Evolutionary conservation across 1,140 invertebrate genomes (phyloP), one percentile per base, ranked within the genome.

Genomic region (Aphidius gifuensis): DNA sequence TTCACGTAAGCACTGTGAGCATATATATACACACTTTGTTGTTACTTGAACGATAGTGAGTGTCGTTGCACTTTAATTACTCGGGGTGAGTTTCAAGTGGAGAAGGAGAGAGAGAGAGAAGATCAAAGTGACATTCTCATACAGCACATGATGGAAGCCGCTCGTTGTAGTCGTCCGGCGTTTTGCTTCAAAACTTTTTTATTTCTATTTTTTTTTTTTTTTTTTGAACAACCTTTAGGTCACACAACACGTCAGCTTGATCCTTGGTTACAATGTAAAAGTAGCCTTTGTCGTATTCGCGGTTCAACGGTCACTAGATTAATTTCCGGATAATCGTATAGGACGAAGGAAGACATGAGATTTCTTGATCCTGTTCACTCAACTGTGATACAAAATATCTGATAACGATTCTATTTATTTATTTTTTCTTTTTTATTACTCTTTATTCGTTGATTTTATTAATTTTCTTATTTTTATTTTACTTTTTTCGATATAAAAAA

Each of bases 1-100:
- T 4, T 3, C 23, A 4, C 4, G 4, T 32, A 32, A 32, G 23
- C 23, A 32, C 23, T 32, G 23, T 32, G 23, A 32, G 23, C 4
- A 32, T 32, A 32, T 32, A 32, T 32, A 32, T 32, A 32, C 4
- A 32, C 23, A 32, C 23, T 32, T 32, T 32, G 23, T 32, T 32
- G 23, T 32, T 32, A 32, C 23, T 32, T 32, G 1, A 32, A 32
- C 23, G 23, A 32, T 32, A 32, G 1, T 32, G 23, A 46, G 42
- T n/a, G 44, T 61, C 59, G 38, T 61, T 45, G 8, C 50, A 47
- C 59, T 61, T 61, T 61, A 61, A 61, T 61, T 61, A 61, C 59
- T 23, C 23, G 4, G 16, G 4, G 42, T 21, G n/a, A 32, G 54
- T 42, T 9, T 43, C 54, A 5, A 42, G 39, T 56, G 48, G 16